A percentile compares a stretch with the other conserved stretches of the same genome.
These are phyloP conservation scores for pig (Sus scrofa) DNA, from an alignment of 2,113 vertebrate genomes.

Conservation along the genomic window DNA sequence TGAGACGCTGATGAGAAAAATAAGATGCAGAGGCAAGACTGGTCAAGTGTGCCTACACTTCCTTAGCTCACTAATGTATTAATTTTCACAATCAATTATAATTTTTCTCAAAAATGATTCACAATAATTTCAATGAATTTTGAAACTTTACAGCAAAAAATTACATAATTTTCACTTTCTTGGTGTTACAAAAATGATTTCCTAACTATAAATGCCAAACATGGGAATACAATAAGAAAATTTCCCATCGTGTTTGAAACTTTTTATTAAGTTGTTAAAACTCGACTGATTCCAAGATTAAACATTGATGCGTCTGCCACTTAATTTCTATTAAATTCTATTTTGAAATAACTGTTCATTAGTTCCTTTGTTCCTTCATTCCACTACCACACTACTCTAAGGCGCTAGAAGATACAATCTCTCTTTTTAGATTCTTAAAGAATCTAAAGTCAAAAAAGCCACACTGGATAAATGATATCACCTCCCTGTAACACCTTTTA, in stretches of 20 bases:
- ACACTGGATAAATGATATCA: background rate
- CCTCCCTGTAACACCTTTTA: background rate
- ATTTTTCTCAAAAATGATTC: constrained; percentile 47
- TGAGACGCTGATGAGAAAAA: background rate
- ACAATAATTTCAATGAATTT: background rate
- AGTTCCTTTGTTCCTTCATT: background rate
- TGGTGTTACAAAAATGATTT: constrained; percentile 47
- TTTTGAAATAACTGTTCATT: background rate
- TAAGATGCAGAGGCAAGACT: background rate
- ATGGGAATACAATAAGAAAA: background rate
- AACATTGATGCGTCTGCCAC: background rate
- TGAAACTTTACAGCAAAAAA: background rate
- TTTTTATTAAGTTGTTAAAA: constrained; percentile 7
- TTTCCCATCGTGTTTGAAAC: background rate
- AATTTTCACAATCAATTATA: constrained; percentile 37
- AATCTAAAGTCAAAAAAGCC: background rate
- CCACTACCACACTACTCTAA: background rate
- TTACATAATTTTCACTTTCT: background rate
- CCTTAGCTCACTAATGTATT: background rate
- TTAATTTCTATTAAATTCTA: background rate
- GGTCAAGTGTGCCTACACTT: background rate
- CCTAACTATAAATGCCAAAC: background rate
- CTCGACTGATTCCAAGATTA: background rate
- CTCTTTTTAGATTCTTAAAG: background rate
- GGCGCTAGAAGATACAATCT: background rate